phyloP scores from a whole-genome alignment of 92 coral and sea anemone species.

The Palythoa caribaeorum region DNA sequence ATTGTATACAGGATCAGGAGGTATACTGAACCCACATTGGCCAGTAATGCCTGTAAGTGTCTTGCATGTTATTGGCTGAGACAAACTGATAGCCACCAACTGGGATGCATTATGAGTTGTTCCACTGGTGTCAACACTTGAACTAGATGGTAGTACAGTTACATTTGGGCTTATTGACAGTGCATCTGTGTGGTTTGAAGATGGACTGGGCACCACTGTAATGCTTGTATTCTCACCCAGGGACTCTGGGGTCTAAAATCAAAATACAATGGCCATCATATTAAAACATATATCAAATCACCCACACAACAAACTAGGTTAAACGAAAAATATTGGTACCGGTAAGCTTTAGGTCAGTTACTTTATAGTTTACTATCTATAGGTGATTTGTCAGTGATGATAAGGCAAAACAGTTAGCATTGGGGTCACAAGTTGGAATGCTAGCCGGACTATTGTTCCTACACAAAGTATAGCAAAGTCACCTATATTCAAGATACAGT shows the following conservation, averaged over 20 bases:
- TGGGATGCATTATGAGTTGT: conserved; percentile 53
- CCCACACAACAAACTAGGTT: background rate
- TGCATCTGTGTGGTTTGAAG: conserved; percentile 4
- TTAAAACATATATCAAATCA: background rate
- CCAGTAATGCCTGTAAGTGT: conserved; percentile 70
- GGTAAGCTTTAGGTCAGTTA: too few relatives aligned
- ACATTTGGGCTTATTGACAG: conserved; percentile 45
- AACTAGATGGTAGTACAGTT: conserved; percentile 31
- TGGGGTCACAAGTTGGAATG: too few relatives aligned
- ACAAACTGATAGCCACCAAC: conserved; percentile 56
- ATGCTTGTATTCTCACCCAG: conserved; percentile 12
- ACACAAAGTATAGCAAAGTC: too few relatives aligned
- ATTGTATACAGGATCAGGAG: conserved; percentile 81
- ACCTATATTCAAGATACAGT: too few relatives aligned
- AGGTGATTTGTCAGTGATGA: too few relatives aligned
- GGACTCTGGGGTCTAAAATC: conserved; percentile 48
- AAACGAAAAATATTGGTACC: too few relatives aligned
- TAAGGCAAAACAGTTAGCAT: too few relatives aligned
- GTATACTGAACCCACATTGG: conserved; percentile 69
- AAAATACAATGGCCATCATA: background rate
- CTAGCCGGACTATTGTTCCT: too few relatives aligned
- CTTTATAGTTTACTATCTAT: too few relatives aligned
- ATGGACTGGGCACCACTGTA: background rate
- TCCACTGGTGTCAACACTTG: conserved; percentile 6
- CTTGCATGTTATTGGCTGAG: conserved; percentile 76